Evolutionary conservation across 2,113 vertebrate genomes (phyloP).

Genomic region (Gadus macrocephalus): DNA sequence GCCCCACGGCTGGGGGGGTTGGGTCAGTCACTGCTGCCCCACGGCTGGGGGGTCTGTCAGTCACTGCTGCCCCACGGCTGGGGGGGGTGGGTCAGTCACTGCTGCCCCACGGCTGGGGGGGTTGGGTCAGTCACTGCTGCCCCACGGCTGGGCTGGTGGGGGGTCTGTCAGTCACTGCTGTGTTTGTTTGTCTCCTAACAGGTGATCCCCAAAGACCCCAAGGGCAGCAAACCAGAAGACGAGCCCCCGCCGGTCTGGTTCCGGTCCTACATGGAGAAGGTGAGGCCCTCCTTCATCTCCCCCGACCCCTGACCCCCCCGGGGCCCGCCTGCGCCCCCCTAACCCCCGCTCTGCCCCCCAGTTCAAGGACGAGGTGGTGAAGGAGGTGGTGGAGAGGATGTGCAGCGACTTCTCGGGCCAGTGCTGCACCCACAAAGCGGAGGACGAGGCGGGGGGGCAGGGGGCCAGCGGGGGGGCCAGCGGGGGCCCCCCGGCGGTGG

Average conservation of each 20-base stretch:
- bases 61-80: too few relatives aligned
- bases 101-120: too few relatives aligned
- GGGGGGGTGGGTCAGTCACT: too few relatives aligned
- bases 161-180: too few relatives aligned
- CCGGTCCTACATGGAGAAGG: slow-evolving; percentile 89
- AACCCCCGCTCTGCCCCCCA: slow-evolving; percentile 40
- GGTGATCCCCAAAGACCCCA: slow-evolving; percentile 68
- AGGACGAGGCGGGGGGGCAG: slow-evolving; percentile 42
- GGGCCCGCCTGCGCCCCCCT: too few relatives aligned
- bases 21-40: too few relatives aligned
- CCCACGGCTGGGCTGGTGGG: too few relatives aligned
- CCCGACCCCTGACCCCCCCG: too few relatives aligned
- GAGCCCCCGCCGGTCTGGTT: slow-evolving; percentile 92
- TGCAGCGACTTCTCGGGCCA: slow-evolving; percentile 88
- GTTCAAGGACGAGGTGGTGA: slow-evolving; percentile 95
- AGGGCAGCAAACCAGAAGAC: slow-evolving; percentile 70
- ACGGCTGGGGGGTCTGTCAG: too few relatives aligned
- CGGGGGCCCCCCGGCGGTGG: slow-evolving; percentile 55
- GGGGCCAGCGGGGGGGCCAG: background rate
- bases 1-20: too few relatives aligned
- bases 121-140: too few relatives aligned
- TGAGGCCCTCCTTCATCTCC: slow-evolving; percentile 38
- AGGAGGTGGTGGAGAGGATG: slow-evolving; percentile 91
- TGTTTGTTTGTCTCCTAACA: slow-evolving; percentile 28
- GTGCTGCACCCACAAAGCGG: slow-evolving; percentile 74